These are phyloP conservation scores for Megalurothrips usitatus DNA, from an alignment of 2,888 invertebrate species.

Conservation along the genomic window DNA sequence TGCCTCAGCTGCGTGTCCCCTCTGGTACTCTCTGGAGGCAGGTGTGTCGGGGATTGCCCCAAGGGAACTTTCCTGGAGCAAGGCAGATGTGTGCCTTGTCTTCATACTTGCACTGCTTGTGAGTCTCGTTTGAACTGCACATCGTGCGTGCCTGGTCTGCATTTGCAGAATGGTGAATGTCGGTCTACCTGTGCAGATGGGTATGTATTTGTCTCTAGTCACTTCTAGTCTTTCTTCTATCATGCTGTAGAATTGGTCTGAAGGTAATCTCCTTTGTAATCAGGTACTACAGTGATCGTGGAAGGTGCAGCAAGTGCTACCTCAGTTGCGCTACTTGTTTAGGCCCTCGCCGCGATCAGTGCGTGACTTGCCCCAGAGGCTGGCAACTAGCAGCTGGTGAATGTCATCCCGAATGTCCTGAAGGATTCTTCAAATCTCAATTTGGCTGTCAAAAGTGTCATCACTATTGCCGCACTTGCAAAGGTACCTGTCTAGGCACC, in stretches of 20 bases:
- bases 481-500: slow-evolving; percentile 53
- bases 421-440: slow-evolving; percentile 76
- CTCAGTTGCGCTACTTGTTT: slow-evolving; percentile 80
- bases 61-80: slow-evolving; percentile 68
- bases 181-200: slow-evolving; percentile 71
- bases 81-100: slow-evolving; percentile 70
- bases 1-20: slow-evolving; percentile 52
- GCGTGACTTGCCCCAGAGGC: slow-evolving; percentile 73
- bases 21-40: slow-evolving; percentile 29
- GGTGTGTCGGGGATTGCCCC: slow-evolving; percentile 27
- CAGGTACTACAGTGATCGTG: slow-evolving; percentile 82
- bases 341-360: slow-evolving; percentile 78
- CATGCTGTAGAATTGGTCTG: background rate
- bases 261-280: slow-evolving; percentile 33
- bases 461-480: slow-evolving; percentile 81
- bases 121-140: slow-evolving; percentile 76
- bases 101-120: slow-evolving; percentile 74
- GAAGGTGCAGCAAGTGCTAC: slow-evolving; percentile 77
- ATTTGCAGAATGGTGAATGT: slow-evolving; percentile 79
- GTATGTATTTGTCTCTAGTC: slow-evolving; percentile 44
- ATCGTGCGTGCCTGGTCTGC: slow-evolving; percentile 67
- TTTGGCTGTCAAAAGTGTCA: slow-evolving; percentile 85
- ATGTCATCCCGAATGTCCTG: slow-evolving; percentile 80
- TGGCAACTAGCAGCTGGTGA: slow-evolving; percentile 81
- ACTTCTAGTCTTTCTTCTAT: slow-evolving; percentile 9